Conservation (phyloP, 2,888 invertebrate genomes). For the Rhopalosiphum nymphaeae region DNA sequence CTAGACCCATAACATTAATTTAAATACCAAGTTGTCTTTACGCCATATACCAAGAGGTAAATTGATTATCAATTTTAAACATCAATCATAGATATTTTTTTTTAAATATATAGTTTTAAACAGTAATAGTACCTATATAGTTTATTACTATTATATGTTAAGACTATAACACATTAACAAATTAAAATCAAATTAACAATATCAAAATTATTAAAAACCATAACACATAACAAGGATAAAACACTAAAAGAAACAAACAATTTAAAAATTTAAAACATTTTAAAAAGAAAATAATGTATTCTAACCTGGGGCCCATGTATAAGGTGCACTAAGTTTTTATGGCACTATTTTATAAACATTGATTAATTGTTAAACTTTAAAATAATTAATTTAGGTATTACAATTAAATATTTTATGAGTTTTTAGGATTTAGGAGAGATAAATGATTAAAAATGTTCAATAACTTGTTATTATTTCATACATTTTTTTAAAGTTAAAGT, state of each 20-base stretch:
- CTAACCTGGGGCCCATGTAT: neutral
- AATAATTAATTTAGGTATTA: neutral
- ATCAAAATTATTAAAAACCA: too few relatives aligned
- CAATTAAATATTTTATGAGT: too few relatives aligned
- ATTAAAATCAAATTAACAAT: too few relatives aligned
- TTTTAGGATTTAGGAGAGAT: too few relatives aligned
- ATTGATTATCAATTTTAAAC: neutral
- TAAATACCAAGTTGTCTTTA: neutral
- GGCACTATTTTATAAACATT: neutral
- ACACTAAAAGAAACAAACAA: neutral
- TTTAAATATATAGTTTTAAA: neutral
- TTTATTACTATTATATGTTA: neutral
- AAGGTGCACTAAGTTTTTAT: neutral
- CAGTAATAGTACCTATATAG: neutral
- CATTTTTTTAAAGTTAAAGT: neutral
- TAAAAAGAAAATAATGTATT: neutral
- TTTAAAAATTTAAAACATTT: neutral
- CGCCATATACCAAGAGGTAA: neutral
- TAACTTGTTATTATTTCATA: neutral
- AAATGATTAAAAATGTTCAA: too few relatives aligned
- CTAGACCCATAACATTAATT: neutral
- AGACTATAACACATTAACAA: neutral
- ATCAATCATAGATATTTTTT: neutral
- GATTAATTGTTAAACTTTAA: neutral
- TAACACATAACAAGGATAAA: too few relatives aligned